Evolutionary conservation across 2,888 invertebrate genomes (phyloP), one percentile per base, ranked within the genome.

Genomic region (Epinotia ramella): DNA sequence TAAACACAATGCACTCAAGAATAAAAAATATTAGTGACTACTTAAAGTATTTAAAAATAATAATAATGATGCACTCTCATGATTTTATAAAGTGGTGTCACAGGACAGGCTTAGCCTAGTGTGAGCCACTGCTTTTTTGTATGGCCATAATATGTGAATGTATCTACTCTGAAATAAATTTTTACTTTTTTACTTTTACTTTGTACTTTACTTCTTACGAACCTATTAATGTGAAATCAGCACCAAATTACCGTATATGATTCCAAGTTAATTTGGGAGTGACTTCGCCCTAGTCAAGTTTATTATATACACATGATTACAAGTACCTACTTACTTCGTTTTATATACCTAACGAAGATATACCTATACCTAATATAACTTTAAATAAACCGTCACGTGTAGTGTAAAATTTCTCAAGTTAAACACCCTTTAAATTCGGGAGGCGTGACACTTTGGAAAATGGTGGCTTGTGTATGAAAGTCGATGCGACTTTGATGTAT

Each of bases 401-500:
- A 44, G 12, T 44, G 64, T 69, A 59, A 44, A 65, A 66, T 64
- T 44, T 49, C 46, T 16, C 18, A 24, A 68, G 56, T 64, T 70
- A 73, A 82, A 82, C 83, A 84, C 79, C 78, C 79, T 77, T 79
- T 80, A 80, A 83, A 86, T 83, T 83, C 81, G 81, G 79, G 73
- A 78, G 78, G 77, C 80, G 81, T 79, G 84, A 81, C 82, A 84
- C 80, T 81, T 83, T 81, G 80, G 81, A 80, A 86, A 83, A 84
- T 83, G 84, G 64, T 78, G 80, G 80, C 80, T 83, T 79, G 82
- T 83, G 83, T 86, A 87, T 87, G 85, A 86, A 82, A 87, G 86
- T 84, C 85, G 85, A 86, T 85, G 80, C 85, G 89, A 90, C 90
- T 89, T 89, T 89, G 90, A 91, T 90, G 89, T 89, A 90, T 89